Percentiles rank a stretch among this genome's conserved stretches.
These are phyloP conservation scores for Falco cherrug DNA, from an alignment of 2,797 vertebrate genomes.

Conservation along the genomic window DNA sequence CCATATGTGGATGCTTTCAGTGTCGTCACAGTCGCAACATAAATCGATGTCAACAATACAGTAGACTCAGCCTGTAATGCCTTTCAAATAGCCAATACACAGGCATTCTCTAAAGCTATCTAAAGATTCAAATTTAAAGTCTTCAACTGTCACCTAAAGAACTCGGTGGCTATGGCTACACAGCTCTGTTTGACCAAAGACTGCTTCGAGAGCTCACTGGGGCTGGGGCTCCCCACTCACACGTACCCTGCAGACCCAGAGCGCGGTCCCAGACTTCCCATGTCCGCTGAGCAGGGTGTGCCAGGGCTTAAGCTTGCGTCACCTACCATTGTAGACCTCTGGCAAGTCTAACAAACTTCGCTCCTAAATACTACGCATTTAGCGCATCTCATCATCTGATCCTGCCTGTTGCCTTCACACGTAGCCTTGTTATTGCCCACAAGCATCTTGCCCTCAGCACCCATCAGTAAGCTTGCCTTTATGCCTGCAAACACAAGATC, in stretches of 20 bases:
- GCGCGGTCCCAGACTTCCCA: neutral
- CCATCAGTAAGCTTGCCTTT: neutral
- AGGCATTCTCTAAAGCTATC: neutral
- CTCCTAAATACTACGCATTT: neutral
- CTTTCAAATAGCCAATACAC: neutral
- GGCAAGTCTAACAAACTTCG: neutral
- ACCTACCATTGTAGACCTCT: neutral
- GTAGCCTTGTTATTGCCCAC: neutral
- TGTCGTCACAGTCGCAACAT: rapidly evolving
- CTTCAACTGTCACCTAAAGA: neutral
- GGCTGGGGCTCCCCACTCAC: neutral
- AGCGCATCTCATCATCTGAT: neutral
- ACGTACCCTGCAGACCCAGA: neutral
- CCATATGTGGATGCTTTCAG: neutral
- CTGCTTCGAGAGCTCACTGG: neutral
- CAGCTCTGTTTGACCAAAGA: neutral
- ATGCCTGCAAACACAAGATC: neutral
- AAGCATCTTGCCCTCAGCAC: neutral
- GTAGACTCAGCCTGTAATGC: neutral
- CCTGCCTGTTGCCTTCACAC: neutral
- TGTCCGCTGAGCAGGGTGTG: rapidly evolving
- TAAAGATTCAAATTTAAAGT: neutral
- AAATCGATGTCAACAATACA: neutral
- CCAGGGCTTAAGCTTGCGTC: neutral
- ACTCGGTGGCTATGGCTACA: neutral